Evolutionary conservation across 2,113 vertebrate species (phyloP), one percentile per base, ranked within the genome.

Genomic region (Heterocephalus glaber): DNA sequence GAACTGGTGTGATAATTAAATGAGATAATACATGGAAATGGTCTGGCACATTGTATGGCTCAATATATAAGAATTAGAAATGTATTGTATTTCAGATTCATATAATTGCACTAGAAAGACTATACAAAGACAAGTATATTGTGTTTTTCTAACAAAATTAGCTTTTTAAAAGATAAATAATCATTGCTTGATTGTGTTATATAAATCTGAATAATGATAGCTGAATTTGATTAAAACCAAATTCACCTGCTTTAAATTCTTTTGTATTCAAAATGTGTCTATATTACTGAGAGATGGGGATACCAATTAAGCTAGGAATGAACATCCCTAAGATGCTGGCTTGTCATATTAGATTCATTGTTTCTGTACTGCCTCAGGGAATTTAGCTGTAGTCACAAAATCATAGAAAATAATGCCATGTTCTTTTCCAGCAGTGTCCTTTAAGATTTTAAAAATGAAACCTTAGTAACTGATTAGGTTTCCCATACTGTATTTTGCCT

Each of bases 121-220:
- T 94, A 49, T 56, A 84, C 30, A 90, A 90, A 97, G 81, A 66
- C 61, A 52, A 56, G 92, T 93, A 91, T 93, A 96, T 81, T 90
- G 63, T 74, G 30, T 61, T 85, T 97, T 95, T 63, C 70, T 88
- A 94, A 89, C 22, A 85, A 85, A 83, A 76, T 72, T 90, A 76
- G 49, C 49, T 94, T 86, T 92, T 66, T 3, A 61, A 89, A 91
- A 95, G 91, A 35, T 95, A 95, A 95, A 92, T 86, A 92, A 95
- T 91, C 89, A 90, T 92, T 90, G 70, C 33, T 44, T 90, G 89
- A 86, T 94, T 93, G 60, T 94, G 93, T 94, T 92, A 95, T 92
- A 95, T 89, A 93, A 93, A 96, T 96, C 41, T 81, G 61, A 95
- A 82, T 96, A 96, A 97, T 94, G 95, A 72, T 65, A 95, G 11